phyloP scores from a whole-genome alignment of 2,888 invertebrate species.

The Lasioglossum lativentre region DNA sequence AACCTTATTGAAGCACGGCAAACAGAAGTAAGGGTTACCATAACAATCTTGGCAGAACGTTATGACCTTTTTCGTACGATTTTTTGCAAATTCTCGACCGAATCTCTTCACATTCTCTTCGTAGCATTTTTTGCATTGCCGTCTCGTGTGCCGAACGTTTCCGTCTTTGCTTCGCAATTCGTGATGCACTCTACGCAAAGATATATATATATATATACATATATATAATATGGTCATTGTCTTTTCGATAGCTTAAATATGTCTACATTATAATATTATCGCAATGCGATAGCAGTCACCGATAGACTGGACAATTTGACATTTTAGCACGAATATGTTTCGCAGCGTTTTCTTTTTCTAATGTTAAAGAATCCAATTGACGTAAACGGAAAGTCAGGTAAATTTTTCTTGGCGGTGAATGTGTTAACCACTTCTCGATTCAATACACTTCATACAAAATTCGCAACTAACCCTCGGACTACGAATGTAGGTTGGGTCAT shows the following conservation, averaged over 20 bases:
- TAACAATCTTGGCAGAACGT: slow-evolving; percentile 7
- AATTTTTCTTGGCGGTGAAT: background rate
- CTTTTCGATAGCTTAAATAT: background rate
- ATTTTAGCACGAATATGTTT: background rate
- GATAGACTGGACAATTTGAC: background rate
- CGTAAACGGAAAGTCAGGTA: background rate
- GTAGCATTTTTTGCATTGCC: slow-evolving; percentile 22
- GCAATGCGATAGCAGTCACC: background rate
- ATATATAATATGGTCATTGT: background rate
- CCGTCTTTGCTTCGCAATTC: slow-evolving; percentile 17
- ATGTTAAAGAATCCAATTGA: background rate
- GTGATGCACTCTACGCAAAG: slow-evolving; percentile 15
- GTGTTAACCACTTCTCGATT: slow-evolving; percentile 45
- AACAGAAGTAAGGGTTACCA: slow-evolving; percentile 1
- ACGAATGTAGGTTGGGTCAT: background rate
- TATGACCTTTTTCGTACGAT: slow-evolving; percentile 20
- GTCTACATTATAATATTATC: background rate
- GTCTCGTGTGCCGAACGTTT: slow-evolving; percentile 2
- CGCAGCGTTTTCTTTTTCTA: background rate
- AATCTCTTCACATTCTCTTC: slow-evolving; percentile 14
- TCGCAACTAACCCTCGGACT: background rate
- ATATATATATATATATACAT: too few species aligned
- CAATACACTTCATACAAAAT: background rate
- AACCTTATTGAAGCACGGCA: slow-evolving; percentile 12
- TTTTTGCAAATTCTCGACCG: slow-evolving; percentile 18